These are phyloP conservation scores for Drosophila lutescens DNA, from an alignment of 2,888 invertebrate species.

Conservation along the genomic window DNA sequence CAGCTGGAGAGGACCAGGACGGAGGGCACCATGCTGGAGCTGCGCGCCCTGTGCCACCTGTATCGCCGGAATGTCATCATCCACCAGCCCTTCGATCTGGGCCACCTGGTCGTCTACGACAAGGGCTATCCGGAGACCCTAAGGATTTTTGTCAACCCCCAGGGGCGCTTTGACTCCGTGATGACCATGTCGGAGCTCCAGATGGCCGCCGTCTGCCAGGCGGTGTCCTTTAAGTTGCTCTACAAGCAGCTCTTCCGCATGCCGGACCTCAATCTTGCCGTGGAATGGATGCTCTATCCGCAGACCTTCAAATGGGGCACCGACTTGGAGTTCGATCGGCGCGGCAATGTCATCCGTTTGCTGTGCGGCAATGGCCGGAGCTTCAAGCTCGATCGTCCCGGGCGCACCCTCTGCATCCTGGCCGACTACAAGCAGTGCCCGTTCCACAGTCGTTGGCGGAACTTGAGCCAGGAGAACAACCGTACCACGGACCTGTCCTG, in stretches of 20 bases:
- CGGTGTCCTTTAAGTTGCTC: conserved; percentile 92
- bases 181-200: conserved; percentile 90
- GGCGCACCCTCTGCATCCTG: conserved; percentile 78
- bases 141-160: conserved; percentile 85
- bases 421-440: conserved; percentile 76
- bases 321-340: conserved; percentile 60
- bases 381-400: conserved; percentile 83
- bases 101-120: conserved; percentile 80
- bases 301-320: conserved; percentile 56
- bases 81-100: conserved; percentile 86
- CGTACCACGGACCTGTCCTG: conserved; percentile 66
- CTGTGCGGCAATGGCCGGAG: conserved; percentile 84
- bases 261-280: conserved; percentile 89
- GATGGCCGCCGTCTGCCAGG: conserved; percentile 92
- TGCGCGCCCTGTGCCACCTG: conserved; percentile 88
- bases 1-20: conserved; percentile 88
- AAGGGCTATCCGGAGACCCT: conserved; percentile 69
- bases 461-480: too few species aligned
- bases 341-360: conserved; percentile 63
- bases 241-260: conserved; percentile 93
- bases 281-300: conserved; percentile 90
- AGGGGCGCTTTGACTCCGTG: conserved; percentile 93
- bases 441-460: conserved; percentile 66
- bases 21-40: conserved; percentile 88
- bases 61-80: conserved; percentile 90